Percentiles rank a stretch among this genome's conserved stretches.
phyloP scores from a whole-genome alignment of 2,797 vertebrate species.

The Eurystomus glaucurus region DNA sequence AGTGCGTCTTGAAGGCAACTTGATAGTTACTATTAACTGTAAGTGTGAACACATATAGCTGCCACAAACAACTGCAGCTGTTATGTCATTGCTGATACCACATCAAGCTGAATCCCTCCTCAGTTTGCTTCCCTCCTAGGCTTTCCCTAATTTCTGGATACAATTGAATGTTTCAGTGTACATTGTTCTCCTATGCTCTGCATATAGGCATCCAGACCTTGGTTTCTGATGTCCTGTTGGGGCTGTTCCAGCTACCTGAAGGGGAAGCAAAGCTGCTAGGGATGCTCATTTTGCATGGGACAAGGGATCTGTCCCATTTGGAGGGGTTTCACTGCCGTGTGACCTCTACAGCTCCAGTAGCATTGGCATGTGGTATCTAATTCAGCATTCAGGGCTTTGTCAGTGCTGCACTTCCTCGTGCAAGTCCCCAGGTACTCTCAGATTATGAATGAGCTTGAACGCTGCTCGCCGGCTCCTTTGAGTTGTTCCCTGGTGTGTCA shows the following conservation, averaged over 20 bases:
- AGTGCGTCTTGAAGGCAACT: constrained; percentile 31
- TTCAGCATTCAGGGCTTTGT: not conserved
- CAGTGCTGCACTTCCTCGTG: not conserved
- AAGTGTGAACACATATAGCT: not conserved
- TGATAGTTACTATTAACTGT: constrained; percentile 63
- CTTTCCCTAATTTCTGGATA: not conserved
- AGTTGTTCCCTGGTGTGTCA: not conserved
- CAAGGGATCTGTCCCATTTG: not conserved
- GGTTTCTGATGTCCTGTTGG: not conserved
- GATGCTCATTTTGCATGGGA: not conserved
- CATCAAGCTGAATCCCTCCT: not conserved
- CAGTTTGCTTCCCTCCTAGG: not conserved
- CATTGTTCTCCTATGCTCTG: not conserved
- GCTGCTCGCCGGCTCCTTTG: rapidly evolving
- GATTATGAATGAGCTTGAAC: not conserved
- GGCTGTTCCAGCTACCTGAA: not conserved
- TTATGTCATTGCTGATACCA: not conserved
- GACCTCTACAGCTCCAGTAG: not conserved
- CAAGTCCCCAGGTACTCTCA: not conserved
- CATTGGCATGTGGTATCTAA: not conserved
- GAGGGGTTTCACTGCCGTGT: not conserved
- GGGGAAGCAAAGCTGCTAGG: not conserved
- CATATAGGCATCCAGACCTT: not conserved
- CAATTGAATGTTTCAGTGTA: not conserved
- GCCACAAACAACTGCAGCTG: constrained; percentile 5